These are phyloP conservation scores for Callocephalon fimbriatum DNA, from an alignment of 2,113 vertebrate species.

Conservation along the genomic window DNA sequence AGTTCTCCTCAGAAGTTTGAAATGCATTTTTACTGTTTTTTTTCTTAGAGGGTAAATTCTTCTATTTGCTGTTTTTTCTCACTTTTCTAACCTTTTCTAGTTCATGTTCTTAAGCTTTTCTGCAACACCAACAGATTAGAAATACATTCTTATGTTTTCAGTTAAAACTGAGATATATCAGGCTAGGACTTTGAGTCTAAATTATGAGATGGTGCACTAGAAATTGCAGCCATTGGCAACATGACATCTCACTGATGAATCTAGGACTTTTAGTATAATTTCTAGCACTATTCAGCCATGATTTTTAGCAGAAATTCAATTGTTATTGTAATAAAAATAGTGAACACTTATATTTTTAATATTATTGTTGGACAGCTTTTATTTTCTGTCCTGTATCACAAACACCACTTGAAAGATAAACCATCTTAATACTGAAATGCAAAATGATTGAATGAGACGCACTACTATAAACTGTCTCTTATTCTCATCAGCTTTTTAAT, in stretches of 20 bases:
- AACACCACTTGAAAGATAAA: background rate
- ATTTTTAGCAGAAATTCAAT: background rate
- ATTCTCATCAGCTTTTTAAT: slow-evolving; percentile 5
- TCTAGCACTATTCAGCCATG: background rate
- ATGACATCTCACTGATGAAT: background rate
- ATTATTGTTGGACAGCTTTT: background rate
- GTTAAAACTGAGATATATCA: background rate
- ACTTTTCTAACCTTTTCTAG: background rate
- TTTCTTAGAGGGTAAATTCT: background rate
- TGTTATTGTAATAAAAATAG: background rate
- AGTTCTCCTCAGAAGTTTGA: background rate
- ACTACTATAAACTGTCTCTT: background rate
- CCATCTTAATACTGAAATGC: background rate
- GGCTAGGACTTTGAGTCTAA: background rate
- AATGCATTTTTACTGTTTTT: background rate
- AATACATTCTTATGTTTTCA: background rate
- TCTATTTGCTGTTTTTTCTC: background rate
- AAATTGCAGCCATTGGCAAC: background rate
- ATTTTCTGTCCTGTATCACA: background rate
- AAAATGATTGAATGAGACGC: background rate
- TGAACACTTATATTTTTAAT: background rate
- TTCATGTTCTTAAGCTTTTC: background rate
- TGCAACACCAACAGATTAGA: background rate
- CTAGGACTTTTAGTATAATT: background rate
- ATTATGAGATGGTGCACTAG: background rate